Conservation (phyloP, 2,113 vertebrate genomes). For the Bolborhynchus lineola region DNA sequence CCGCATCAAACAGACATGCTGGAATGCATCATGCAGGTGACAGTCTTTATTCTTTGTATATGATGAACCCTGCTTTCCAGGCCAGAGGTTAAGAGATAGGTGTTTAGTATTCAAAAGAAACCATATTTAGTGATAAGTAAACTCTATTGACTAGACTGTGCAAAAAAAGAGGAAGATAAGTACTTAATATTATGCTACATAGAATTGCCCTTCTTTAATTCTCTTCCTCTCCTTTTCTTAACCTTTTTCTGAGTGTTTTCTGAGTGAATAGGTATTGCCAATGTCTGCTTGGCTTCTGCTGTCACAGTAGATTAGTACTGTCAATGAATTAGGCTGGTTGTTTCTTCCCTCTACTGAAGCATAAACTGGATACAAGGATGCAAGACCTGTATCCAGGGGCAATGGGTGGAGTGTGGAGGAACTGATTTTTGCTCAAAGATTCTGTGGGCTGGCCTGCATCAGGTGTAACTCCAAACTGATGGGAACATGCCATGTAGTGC, state of each 20-base stretch:
- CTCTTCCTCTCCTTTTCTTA: not conserved
- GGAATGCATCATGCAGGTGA: conserved; percentile 1
- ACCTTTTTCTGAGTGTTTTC: not conserved
- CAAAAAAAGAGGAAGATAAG: not conserved
- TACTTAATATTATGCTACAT: not conserved
- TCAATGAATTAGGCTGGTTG: not conserved
- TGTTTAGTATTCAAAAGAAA: not conserved
- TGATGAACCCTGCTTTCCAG: not conserved
- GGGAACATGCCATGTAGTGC: not conserved
- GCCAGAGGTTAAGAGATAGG: not conserved
- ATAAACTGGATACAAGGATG: not conserved
- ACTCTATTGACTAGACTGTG: not conserved
- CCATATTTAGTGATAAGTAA: not conserved
- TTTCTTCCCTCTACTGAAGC: not conserved
- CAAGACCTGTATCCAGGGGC: not conserved
- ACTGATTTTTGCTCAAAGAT: not conserved
- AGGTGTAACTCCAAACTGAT: not conserved
- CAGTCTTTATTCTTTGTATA: not conserved
- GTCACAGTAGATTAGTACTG: conserved; percentile 27
- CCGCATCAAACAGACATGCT: not conserved
- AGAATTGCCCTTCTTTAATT: not conserved
- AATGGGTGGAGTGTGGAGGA: not conserved
- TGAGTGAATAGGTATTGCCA: not conserved
- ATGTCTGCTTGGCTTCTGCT: conserved; percentile 30
- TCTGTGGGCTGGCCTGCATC: not conserved